Evolutionary conservation across 2,797 vertebrate genomes (phyloP), one percentile per base, ranked within the genome.

Genomic region (Diplodus puntazzo): DNA sequence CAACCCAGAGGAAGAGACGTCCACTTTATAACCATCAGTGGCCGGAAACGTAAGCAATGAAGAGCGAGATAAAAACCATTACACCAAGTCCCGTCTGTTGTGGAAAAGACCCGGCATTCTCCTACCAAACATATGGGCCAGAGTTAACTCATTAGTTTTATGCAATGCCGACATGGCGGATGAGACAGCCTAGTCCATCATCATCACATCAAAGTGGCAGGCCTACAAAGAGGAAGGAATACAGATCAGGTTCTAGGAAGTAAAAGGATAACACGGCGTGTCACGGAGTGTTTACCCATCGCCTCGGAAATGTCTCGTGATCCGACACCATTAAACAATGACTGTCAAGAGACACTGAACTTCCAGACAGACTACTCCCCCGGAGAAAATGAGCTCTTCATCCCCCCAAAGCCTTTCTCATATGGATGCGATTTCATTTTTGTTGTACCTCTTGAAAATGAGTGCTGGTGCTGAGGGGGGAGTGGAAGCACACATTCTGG

Each of bases 1-100:
- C 92, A 92, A 83, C 69, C 71, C 67, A 21, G 78, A 86, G 89
- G 90, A 83, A 84, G 83, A 79, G 69, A 86, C 48, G 55, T 84
- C 78, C 85, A 90, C 90, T 92, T 90, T 87, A 82, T 86, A 88
- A 88, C 88, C 90, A 92, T 90, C 90, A 88, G 81, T 67, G 84
- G 72, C 79, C 82, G 83, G 89, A 92, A 92, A 92, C 60, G 25
- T 77, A 77, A 87, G 83, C 81, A 81, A 82, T 75, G 76, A 85
- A 79, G 73, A 89, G 85, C 69, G 61, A 77, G 79, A 80, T 55
- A 78, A 92, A 89, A 89, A 79, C 75, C 88, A 89, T 87, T 85
- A 89, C 66, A 70, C 57, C 18, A 62, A 77, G 70, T 78, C 48
- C 25, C 50, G 72, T 89, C 82, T 49, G 27, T 34, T 5, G 73